Evolutionary conservation across 2,113 vertebrate genomes (phyloP).

Genomic region (Calidris pugnax): DNA sequence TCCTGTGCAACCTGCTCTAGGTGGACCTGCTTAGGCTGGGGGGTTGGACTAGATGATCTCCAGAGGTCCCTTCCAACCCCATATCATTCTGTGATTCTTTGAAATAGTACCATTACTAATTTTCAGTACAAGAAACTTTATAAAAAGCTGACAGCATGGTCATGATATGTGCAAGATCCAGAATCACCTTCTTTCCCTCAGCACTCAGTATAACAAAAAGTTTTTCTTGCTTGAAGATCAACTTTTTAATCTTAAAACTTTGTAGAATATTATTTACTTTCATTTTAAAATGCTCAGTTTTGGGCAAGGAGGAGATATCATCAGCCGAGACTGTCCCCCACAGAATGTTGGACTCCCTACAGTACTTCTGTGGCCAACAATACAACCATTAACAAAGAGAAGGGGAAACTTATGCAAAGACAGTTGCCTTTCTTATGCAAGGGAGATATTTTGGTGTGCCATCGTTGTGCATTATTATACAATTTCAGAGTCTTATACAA

Average conservation of each 20-base stretch:
- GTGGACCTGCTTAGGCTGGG: too few relatives aligned
- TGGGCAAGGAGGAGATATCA: not conserved
- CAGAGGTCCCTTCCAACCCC: too few relatives aligned
- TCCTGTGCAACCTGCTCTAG: too few relatives aligned
- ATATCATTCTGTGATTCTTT: too few relatives aligned
- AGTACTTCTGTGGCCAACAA: not conserved
- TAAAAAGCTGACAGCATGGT: not conserved
- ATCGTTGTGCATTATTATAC: not conserved
- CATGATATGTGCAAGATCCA: accelerated
- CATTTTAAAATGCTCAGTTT: not conserved
- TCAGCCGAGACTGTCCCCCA: not conserved
- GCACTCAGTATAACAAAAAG: not conserved
- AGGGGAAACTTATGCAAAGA: not conserved
- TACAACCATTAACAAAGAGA: not conserved
- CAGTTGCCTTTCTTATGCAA: not conserved
- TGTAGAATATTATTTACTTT: not conserved
- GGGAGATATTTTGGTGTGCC: not conserved
- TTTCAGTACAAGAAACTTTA: not conserved
- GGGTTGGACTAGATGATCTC: too few relatives aligned
- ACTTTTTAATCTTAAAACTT: not conserved
- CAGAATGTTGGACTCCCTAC: not conserved
- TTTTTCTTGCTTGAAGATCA: not conserved
- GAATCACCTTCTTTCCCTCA: not conserved
- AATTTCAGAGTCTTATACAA: not conserved
- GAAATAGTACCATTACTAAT: not conserved